phyloP scores from a whole-genome alignment of 92 coral and sea anemone species.

The Siderastrea siderea region DNA sequence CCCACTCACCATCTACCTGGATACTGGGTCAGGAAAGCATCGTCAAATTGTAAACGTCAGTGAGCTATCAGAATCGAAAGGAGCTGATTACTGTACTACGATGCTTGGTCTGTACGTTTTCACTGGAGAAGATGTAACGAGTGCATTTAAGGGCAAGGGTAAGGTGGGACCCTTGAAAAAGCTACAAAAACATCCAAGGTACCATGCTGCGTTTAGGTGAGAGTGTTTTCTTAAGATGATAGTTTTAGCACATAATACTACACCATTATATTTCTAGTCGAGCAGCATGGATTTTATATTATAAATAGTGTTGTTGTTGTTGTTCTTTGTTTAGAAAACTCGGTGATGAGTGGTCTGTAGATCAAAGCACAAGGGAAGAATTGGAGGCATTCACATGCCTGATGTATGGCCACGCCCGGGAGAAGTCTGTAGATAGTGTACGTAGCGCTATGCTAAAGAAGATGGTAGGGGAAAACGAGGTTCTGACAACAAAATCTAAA shows the following conservation, averaged over 20 bases:
- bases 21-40: conserved; percentile 65
- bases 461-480: neutral
- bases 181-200: conserved; percentile 51
- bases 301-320: neutral
- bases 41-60: conserved; percentile 55
- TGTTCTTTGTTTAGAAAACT: neutral
- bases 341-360: conserved; percentile 1
- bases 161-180: conserved; percentile 57
- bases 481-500: conserved; percentile 27
- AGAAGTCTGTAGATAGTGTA: neutral
- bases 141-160: conserved; percentile 78
- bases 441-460: neutral
- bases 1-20: conserved; percentile 58
- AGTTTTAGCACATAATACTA: too few species aligned
- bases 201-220: conserved; percentile 35
- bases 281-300: too few species aligned
- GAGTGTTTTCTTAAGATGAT: conserved; percentile 6
- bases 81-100: conserved; percentile 58
- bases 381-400: neutral
- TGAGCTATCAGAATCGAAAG: conserved; percentile 46
- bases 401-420: neutral
- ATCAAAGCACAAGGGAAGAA: neutral
- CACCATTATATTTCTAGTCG: neutral
- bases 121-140: conserved; percentile 74
- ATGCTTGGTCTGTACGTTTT: conserved; percentile 66